phyloP scores from a whole-genome alignment of 2,888 invertebrate species.

The Amiota communis region DNA sequence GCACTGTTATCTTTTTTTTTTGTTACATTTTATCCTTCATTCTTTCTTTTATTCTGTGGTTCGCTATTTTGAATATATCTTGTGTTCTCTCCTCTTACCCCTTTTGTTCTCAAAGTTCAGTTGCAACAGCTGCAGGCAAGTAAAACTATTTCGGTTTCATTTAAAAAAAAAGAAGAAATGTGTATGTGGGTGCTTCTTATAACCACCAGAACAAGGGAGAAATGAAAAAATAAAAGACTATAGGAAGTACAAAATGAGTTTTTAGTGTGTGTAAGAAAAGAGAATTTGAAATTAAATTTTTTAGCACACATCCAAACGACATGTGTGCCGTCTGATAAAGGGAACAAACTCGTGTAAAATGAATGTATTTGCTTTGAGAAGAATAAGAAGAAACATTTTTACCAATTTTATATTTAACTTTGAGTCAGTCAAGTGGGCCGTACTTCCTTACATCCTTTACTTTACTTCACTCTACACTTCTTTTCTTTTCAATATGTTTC shows the following conservation, averaged over 20 bases:
- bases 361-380: too few species aligned
- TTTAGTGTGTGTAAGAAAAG: too few species aligned
- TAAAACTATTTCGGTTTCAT: background rate
- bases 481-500: too few species aligned
- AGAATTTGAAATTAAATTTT: slow-evolving; percentile 2
- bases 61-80: background rate
- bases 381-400: too few species aligned
- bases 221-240: too few species aligned
- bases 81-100: slow-evolving; percentile 23
- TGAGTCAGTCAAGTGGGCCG: too few species aligned
- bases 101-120: background rate
- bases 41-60: slow-evolving; percentile 2
- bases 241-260: too few species aligned
- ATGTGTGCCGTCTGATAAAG: background rate
- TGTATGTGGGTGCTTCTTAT: background rate
- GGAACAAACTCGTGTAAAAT: too few species aligned
- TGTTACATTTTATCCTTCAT: background rate
- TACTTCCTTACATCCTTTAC: too few species aligned
- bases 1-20: slow-evolving; percentile 8
- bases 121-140: slow-evolving; percentile 20
- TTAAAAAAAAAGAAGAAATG: background rate
- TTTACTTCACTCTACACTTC: too few species aligned
- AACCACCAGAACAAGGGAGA: background rate
- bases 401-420: too few species aligned
- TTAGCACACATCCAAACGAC: slow-evolving; percentile 7